A percentile compares a stretch with the other conserved stretches of the same genome.
Conservation (phyloP, 2,113 vertebrate genomes). For the Centropus bengalensis region DNA sequence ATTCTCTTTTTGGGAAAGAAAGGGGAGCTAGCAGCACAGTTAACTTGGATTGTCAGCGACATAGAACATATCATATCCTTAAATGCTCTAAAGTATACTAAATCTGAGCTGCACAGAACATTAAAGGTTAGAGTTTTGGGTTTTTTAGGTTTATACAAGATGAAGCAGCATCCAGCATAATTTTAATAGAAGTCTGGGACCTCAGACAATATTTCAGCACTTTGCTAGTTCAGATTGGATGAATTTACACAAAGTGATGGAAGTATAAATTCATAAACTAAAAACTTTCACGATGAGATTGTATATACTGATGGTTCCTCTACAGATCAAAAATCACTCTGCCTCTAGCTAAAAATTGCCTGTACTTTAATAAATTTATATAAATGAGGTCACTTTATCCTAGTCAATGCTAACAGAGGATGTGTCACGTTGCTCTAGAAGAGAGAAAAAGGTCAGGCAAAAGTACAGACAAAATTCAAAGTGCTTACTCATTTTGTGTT, state of each 20-base stretch:
- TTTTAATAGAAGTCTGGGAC: no score
- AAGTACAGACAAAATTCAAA: background rate
- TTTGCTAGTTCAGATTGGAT: no score
- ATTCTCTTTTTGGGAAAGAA: conserved; percentile 14
- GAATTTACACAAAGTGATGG: background rate
- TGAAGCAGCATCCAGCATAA: no score
- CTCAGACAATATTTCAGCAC: no score
- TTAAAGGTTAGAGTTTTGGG: no score
- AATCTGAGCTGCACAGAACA: background rate
- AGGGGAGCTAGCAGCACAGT: background rate
- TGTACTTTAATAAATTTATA: background rate
- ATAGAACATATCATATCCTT: background rate
- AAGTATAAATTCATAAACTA: background rate
- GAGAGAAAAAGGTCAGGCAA: background rate
- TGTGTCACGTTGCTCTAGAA: background rate
- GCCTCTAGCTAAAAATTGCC: background rate
- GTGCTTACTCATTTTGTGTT: background rate
- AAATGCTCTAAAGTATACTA: background rate
- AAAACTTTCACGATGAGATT: background rate
- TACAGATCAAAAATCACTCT: background rate
- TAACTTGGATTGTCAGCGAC: background rate
- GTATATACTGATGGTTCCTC: background rate
- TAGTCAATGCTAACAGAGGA: background rate
- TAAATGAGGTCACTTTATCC: background rate
- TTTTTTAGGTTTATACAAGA: no score